phyloP scores from a whole-genome alignment of 2,797 vertebrate species.

The Takifugu ocellatus region DNA sequence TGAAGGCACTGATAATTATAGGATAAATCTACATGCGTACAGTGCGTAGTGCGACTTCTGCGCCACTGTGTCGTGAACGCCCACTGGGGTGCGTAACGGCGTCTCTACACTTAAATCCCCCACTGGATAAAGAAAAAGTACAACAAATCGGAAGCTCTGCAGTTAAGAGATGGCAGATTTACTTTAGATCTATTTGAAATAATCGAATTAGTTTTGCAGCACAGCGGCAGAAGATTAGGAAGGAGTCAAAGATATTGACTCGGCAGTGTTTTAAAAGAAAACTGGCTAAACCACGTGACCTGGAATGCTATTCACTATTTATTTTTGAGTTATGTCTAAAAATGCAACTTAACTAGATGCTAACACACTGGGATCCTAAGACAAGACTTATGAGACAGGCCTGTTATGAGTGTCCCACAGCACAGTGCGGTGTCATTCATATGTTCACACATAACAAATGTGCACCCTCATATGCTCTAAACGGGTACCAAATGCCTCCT shows the following conservation, averaged over 20 bases:
- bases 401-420: too few species aligned
- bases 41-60: constrained; percentile 24
- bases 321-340: too few species aligned
- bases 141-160: background rate
- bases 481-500: too few species aligned
- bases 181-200: background rate
- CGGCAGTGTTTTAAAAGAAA: too few species aligned
- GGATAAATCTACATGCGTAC: background rate
- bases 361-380: too few species aligned
- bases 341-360: too few species aligned
- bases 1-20: background rate
- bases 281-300: too few species aligned
- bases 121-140: constrained; percentile 7
- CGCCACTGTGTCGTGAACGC: constrained; percentile 62
- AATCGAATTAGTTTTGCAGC: constrained; percentile 7
- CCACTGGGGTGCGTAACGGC: constrained; percentile 68
- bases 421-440: too few species aligned
- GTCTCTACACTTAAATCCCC: constrained; percentile 24
- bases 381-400: too few species aligned
- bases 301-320: too few species aligned
- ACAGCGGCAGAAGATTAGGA: constrained; percentile 6
- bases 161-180: background rate
- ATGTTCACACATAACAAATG: too few species aligned
- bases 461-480: too few species aligned
- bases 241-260: background rate